Evolutionary conservation across 92 coral and sea anemone genomes (phyloP), one percentile per base, ranked within the genome.

Genomic region (Parazoanthus darwini): DNA sequence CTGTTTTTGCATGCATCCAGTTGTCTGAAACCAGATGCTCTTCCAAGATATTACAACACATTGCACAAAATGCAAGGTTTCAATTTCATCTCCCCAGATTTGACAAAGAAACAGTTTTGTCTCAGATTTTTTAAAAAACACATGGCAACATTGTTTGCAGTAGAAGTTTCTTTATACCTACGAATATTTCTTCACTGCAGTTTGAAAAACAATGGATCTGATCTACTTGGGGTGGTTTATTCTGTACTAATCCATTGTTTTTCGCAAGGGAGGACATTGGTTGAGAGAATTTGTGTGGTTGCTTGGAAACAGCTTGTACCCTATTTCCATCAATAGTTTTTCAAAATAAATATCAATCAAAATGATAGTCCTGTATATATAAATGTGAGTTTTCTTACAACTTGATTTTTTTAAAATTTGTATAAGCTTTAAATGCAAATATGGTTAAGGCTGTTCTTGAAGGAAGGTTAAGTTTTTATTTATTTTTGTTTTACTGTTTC

Each of bases 1-100:
- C 79, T 84, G 87, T 29, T 84, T 5, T 84, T 84, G 79, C 87
- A 71, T 84, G 87, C 44, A 66, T 2, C 54, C 46, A 72, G 14
- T 39, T 42, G 51, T n/a, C 33, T 39, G 50, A 76, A 37, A 72
- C 33, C 79, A 84, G 87, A 84, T 84, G 87, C 79, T 70, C 18
- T 3, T 1, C 77, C 33, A 16, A 33, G 63, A 43, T 83, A 72
- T 83, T 83, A 33, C 87, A 70, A 82, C 75, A 65, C 46, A 20
- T 38, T 65, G 66, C 58, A 65, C 20, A 39, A 22, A 11, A 74
- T n/a, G 43, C 14, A 23, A 43, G 22, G 78, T 71, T 29, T 72
- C 79, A 71, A 70, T 56, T 84, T 84, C 87, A 71, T 50, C 48
- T 75, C 51, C 38, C 58, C 33, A 39, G 42, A 71, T 84, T 71